Conservation (phyloP, 2,113 vertebrate genomes). For the Brachyhypopomus occidentalis region DNA sequence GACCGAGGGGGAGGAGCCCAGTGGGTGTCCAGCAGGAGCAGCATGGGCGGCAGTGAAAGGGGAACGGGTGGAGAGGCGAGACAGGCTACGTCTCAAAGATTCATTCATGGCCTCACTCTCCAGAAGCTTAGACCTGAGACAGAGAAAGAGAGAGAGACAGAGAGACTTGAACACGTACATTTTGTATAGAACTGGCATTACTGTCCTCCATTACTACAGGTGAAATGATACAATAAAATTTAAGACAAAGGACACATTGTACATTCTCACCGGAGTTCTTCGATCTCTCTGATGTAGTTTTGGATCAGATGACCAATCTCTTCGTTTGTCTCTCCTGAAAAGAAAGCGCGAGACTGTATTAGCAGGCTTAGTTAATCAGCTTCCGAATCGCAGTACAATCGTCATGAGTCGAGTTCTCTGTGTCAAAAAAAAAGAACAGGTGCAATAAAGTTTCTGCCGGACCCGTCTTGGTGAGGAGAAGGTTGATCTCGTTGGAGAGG, state of each 20-base stretch:
- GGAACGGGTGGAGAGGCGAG: conserved; percentile 77
- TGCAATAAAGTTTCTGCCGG: conserved; percentile 32
- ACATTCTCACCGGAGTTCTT: conserved; percentile 85
- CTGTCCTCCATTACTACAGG: background rate
- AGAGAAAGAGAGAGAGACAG: background rate
- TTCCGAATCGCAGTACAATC: too few relatives aligned
- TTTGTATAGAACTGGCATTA: background rate
- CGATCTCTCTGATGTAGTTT: conserved; percentile 95
- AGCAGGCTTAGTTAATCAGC: background rate
- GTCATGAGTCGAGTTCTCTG: too few relatives aligned
- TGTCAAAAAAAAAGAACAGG: too few relatives aligned
- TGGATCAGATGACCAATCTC: conserved; percentile 91
- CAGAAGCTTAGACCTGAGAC: conserved; percentile 85
- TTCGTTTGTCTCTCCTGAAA: conserved; percentile 85
- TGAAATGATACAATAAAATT: background rate
- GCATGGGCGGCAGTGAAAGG: conserved; percentile 70
- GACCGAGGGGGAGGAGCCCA: conserved; percentile 73
- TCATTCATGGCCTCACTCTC: conserved; percentile 98
- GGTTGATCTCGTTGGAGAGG: conserved; percentile 89
- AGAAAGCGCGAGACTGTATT: background rate
- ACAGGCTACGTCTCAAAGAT: conserved; percentile 84
- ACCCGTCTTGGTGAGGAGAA: conserved; percentile 91
- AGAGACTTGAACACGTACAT: background rate
- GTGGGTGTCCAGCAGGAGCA: conserved; percentile 55
- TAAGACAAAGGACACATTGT: background rate